Percentiles rank a stretch among this genome's conserved stretches.
Evolutionary conservation across 2,888 invertebrate species (phyloP).

Genomic region (Nomada fucata): DNA sequence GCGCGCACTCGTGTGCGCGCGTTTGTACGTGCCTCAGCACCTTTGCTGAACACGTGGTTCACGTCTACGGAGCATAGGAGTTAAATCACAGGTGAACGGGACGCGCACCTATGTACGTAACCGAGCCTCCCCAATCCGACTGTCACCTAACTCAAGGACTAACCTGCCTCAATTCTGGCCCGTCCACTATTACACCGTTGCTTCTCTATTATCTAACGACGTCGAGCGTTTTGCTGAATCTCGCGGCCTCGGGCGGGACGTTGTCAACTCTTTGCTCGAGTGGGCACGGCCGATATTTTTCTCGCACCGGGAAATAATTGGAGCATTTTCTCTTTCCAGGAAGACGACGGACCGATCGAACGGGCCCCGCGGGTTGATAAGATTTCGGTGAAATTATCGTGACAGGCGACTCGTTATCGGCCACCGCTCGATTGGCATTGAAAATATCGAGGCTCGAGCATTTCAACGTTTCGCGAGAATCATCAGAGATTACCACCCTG

Average conservation of each 20-base stretch:
- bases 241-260: background rate
- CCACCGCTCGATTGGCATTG: too few species aligned
- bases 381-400: background rate
- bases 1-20: background rate
- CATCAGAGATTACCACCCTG: too few species aligned
- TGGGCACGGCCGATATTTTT: background rate
- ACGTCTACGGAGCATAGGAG: slow-evolving; percentile 63
- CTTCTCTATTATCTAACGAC: slow-evolving; percentile 13
- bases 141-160: slow-evolving; percentile 32
- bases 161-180: slow-evolving; percentile 52
- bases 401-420: too few species aligned
- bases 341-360: background rate
- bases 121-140: slow-evolving; percentile 52
- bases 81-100: slow-evolving; percentile 63
- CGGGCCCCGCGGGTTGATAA: background rate
- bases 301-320: background rate
- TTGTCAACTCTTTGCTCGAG: too few species aligned
- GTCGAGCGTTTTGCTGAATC: background rate
- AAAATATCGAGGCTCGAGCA: too few species aligned
- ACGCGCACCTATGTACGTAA: slow-evolving; percentile 28
- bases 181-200: slow-evolving; percentile 13
- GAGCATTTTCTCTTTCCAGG: background rate
- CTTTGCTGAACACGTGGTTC: slow-evolving; percentile 59
- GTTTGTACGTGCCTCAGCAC: slow-evolving; percentile 26
- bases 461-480: too few species aligned